Base-by-base conservation (phyloP, 2,888 invertebrate genomes). In the Hecatera dysodea region DNA sequence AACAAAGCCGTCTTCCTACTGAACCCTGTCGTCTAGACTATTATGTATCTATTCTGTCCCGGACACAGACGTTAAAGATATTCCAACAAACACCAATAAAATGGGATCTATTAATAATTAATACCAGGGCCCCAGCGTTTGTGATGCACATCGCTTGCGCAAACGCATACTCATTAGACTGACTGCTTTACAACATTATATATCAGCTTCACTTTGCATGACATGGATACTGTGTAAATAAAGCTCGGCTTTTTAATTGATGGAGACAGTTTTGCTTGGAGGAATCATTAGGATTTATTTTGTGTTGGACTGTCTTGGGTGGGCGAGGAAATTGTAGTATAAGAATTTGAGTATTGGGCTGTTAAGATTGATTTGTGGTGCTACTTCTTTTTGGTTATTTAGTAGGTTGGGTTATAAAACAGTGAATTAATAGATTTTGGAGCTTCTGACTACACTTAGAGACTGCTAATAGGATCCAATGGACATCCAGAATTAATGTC, bases 151-250 rank as follows among this genome's bases (percentile, higher is more conserved):
- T 62, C 75, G 85, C 50, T 67, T 86, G 89, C 86, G 86, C 84
- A 70, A 75, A 84, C 89, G 90, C 89, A 90, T 89, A 84, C 87
- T 88, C 90, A 88, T 91, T 90, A 91, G 89, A 89, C 85, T 85
- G 90, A 90, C 90, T 91, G 89, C 88, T 93, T 93, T 93, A 93
- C 90, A 89, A 90, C 90, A 89, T 89, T 88, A 93, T 92, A 87
- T 88, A 89, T 89, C 87, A 88, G 86, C 70, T 69, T 84, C 78
- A 78, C 85, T 89, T 88, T 88, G 89, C 88, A 87, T 85, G 80
- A 60, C 86, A 86, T 84, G 85, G 86, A 87, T 87, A 81, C 78
- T 74, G 80, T 55, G 84, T 85, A 80, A 81, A 81, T 85, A 82
- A 74, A 79, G 71, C 69, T 67, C 11, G 64, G 52, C 17, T 79